These are phyloP conservation scores for Hirtodrosophila histrioides DNA, from an alignment of 2,888 invertebrate genomes.

Conservation along the genomic window DNA sequence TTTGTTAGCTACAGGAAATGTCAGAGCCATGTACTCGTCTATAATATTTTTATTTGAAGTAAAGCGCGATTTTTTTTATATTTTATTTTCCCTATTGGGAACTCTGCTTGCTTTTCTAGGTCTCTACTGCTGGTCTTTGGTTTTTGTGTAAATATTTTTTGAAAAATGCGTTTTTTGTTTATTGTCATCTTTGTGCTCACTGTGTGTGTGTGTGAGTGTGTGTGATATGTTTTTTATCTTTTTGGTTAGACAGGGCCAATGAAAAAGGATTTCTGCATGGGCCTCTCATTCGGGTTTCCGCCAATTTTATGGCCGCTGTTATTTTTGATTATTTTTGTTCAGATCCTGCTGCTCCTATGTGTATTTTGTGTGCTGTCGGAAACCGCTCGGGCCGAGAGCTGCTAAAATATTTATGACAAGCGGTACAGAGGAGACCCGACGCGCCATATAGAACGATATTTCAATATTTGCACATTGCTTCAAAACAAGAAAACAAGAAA, in stretches of 20 bases:
- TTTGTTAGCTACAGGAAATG: slow-evolving; percentile 22
- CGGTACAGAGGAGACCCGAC: slow-evolving; percentile 37
- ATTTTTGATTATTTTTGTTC: slow-evolving; percentile 61
- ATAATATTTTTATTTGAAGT: slow-evolving; percentile 27
- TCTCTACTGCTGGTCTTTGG: slow-evolving; percentile 23
- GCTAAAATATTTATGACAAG: slow-evolving; percentile 77
- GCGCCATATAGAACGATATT: slow-evolving; percentile 54
- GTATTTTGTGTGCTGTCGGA: slow-evolving; percentile 7
- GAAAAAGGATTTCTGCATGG: slow-evolving; percentile 69
- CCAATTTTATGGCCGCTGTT: slow-evolving; percentile 70
- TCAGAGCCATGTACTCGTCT: slow-evolving; percentile 1
- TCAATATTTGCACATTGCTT: slow-evolving; percentile 64
- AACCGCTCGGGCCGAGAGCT: slow-evolving; percentile 39
- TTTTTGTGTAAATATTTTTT: slow-evolving; percentile 66
- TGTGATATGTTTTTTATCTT: slow-evolving; percentile 26
- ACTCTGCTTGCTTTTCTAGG: slow-evolving; percentile 7
- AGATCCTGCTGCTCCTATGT: slow-evolving; percentile 20
- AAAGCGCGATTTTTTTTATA: not conserved
- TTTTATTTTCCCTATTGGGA: slow-evolving; percentile 9
- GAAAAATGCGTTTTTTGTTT: slow-evolving; percentile 75
- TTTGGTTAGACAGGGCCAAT: slow-evolving; percentile 58
- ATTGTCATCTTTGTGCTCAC: slow-evolving; percentile 23
- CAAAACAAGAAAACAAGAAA: slow-evolving; percentile 28
- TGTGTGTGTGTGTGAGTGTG: slow-evolving; percentile 11
- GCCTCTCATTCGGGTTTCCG: slow-evolving; percentile 56